Base-by-base conservation (phyloP, 2,888 invertebrate genomes). In the Xanthorhoe designata region DNA sequence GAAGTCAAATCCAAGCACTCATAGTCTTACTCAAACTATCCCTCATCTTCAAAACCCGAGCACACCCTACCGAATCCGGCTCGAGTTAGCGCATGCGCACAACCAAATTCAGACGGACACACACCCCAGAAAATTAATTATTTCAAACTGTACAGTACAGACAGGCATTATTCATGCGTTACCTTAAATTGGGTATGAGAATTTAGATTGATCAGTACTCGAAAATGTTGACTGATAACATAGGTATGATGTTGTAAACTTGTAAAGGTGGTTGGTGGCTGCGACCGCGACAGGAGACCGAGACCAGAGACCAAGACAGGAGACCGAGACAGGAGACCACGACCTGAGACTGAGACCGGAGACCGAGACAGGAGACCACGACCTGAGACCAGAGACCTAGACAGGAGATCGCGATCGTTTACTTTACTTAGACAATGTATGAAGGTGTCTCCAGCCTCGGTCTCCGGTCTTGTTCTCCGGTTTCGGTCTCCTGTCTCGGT, bases 51-150 rank as follows among this genome's bases (percentile, higher is more conserved):
- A 15, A 10, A 70, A 71, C 68, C 50, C 53, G 64, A 76, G 68
- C 61, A 32, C 81, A 77, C 86, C 85, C 86, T 86, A 86, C 80
- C 76, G 80, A 82, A 83, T 85, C 83, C 85, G 81, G 83, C 83
- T 83, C 74, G 80, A 78, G 76, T 81, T 79, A 10, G 64, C 91
- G 92, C 92, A 88, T 88, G 92, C 92, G 91, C 83, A 57, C 75
- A 79, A 68, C 76, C 78, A 42, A 13, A 13, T 75, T 75, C 78
- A 80, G 81, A 75, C 79, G 84, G 84, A 79, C 84, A 87, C 89
- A 89, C 87, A 87, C 86, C 87, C 88, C 85, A 77, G 83, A 83
- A 88, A 89, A 88, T 90, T 90, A 90, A 90, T 90, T 90, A 90
- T 89, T 86, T 82, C 83, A 86, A 87, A 87, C 85, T 81, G 79